Conservation (phyloP, 2,888 invertebrate genomes). For the Troides oblongomaculatus region DNA sequence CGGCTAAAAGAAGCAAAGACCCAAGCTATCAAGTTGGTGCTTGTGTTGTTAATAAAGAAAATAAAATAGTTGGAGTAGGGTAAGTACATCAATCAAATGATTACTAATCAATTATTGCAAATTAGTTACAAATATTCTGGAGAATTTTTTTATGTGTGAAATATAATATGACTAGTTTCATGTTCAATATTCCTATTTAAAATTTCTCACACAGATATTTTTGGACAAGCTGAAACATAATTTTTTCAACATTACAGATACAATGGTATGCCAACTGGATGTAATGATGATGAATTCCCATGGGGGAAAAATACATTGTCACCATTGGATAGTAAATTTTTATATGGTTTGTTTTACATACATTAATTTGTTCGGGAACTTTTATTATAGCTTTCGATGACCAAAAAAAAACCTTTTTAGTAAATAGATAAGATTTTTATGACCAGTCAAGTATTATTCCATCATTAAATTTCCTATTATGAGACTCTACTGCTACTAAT, state of each 20-base stretch:
- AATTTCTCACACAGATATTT: neutral
- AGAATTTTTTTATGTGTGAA: too few species aligned
- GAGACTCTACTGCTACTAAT: too few species aligned
- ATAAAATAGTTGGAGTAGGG: constrained; percentile 94
- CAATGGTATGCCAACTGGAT: constrained; percentile 97
- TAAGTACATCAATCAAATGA: constrained; percentile 39
- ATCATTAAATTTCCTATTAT: too few species aligned
- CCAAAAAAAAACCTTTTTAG: neutral
- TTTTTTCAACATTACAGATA: constrained; percentile 76
- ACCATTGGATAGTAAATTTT: constrained; percentile 86
- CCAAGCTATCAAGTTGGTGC: constrained; percentile 96
- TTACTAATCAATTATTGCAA: neutral
- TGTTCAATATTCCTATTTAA: too few species aligned
- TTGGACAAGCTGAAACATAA: neutral
- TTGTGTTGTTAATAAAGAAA: constrained; percentile 92
- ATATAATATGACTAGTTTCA: too few species aligned
- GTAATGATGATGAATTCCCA: constrained; percentile 92
- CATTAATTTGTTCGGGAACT: neutral
- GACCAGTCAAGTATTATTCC: too few species aligned
- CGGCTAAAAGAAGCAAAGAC: constrained; percentile 97
- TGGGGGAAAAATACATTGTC: constrained; percentile 87
- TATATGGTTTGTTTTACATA: constrained; percentile 84
- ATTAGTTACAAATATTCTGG: neutral
- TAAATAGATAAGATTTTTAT: too few species aligned
- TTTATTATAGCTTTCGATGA: neutral